Percentiles rank a stretch among this genome's conserved stretches.
Evolutionary conservation across 2,888 invertebrate species (phyloP).

Genomic region (Onthophagus sagittarius): DNA sequence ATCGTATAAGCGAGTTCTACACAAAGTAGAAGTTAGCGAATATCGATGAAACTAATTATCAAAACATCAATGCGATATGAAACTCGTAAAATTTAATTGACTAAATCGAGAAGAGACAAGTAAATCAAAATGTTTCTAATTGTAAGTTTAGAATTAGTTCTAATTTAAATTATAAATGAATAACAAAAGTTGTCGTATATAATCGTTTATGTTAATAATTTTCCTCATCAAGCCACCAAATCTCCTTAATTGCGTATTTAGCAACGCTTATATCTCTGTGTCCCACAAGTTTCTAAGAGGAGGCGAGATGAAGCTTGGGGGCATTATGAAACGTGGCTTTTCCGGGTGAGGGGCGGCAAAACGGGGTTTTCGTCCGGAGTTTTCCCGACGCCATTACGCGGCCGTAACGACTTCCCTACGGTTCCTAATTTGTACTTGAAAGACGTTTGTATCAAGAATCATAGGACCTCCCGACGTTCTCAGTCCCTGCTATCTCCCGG

Average conservation of each 20-base stretch:
- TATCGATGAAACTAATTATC: background rate
- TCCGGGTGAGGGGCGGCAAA: background rate
- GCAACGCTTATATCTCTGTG: background rate
- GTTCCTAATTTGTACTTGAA: conserved; percentile 11
- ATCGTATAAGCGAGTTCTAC: background rate
- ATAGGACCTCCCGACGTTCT: background rate
- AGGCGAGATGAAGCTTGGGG: background rate
- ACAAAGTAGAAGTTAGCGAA: background rate
- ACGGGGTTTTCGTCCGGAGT: background rate
- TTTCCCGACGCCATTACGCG: conserved; percentile 2
- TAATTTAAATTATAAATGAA: too few relatives aligned
- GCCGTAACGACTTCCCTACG: conserved; percentile 6
- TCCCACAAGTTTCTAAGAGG: background rate
- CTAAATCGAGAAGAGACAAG: too few relatives aligned
- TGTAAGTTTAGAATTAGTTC: too few relatives aligned
- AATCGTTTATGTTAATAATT: background rate
- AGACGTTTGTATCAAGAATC: conserved; percentile 3
- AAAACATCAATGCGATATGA: background rate
- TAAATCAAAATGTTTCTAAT: too few relatives aligned
- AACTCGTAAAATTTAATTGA: background rate
- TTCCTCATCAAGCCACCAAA: background rate
- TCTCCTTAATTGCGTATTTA: background rate
- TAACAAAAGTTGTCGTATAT: too few relatives aligned
- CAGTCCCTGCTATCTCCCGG: background rate
- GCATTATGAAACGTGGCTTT: background rate